Conservation (phyloP, 2,113 vertebrate genomes). For the Datnioides undecimradiatus region DNA sequence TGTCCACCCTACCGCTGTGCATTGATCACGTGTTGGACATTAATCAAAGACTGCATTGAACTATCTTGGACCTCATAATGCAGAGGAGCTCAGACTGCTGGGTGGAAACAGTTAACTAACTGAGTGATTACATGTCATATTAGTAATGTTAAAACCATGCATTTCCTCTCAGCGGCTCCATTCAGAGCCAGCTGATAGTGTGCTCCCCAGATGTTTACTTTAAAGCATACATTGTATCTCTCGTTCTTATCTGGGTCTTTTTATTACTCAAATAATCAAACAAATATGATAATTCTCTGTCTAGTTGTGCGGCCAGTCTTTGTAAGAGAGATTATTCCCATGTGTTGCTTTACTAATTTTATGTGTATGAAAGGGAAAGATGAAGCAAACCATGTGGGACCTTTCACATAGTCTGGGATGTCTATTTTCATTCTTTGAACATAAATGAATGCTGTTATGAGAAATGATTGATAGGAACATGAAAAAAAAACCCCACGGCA, state of each 20-base stretch:
- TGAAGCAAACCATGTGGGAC: conserved; percentile 61
- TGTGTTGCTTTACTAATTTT: background rate
- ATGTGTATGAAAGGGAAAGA: conserved; percentile 9
- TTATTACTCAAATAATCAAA: conserved; percentile 44
- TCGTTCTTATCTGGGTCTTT: conserved; percentile 12
- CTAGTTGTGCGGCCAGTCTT: background rate
- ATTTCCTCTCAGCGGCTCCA: conserved; percentile 15
- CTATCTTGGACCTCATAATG: background rate
- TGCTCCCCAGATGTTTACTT: conserved; percentile 63
- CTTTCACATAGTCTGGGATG: conserved; percentile 17
- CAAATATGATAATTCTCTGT: background rate
- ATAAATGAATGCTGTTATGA: conserved; percentile 22
- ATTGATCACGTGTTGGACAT: conserved; percentile 7
- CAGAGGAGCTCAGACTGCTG: background rate
- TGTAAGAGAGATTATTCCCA: background rate
- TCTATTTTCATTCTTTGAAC: conserved; percentile 6
- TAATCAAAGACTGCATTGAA: background rate
- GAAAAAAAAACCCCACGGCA: conserved; percentile 31
- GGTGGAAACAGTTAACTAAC: conserved; percentile 50
- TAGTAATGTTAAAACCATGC: conserved; percentile 42
- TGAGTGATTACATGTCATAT: conserved; percentile 34
- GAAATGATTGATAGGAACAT: conserved; percentile 8
- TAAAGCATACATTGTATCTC: background rate
- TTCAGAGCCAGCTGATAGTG: conserved; percentile 46
- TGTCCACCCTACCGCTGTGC: background rate